A percentile compares a stretch with the other conserved stretches of the same genome.
phyloP scores from a whole-genome alignment of 1,140 invertebrate genomes.

The Thrips palmi region DNA sequence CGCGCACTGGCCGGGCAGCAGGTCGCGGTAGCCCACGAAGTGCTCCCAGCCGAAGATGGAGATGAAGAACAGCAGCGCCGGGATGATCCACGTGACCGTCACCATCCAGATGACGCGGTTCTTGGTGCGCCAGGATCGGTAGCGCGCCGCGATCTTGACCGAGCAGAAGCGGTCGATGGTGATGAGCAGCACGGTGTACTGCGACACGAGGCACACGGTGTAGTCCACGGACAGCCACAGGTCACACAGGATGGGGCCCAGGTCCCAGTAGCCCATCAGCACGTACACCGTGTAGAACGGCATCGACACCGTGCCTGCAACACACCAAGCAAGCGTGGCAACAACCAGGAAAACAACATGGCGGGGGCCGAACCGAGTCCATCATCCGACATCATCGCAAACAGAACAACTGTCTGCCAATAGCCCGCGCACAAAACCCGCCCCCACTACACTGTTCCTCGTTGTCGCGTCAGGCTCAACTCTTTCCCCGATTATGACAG shows the following conservation, averaged over 20 bases:
- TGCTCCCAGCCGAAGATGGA: slow-evolving; percentile 99
- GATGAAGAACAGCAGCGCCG: slow-evolving; percentile 90
- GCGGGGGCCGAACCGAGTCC: too few species aligned
- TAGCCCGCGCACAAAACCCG: too few species aligned
- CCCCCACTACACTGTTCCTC: too few species aligned
- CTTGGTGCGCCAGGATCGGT: slow-evolving; percentile 93
- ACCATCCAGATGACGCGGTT: slow-evolving; percentile 83
- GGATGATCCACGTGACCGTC: slow-evolving; percentile 95
- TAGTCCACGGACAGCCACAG: slow-evolving; percentile 98
- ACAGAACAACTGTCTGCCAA: too few species aligned
- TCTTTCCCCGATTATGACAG: too few species aligned
- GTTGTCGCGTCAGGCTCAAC: too few species aligned
- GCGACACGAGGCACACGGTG: slow-evolving; percentile 95
- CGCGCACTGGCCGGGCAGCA: slow-evolving; percentile 76
- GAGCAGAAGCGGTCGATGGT: slow-evolving; percentile 98
- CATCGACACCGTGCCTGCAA: slow-evolving; percentile 77
- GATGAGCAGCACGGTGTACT: slow-evolving; percentile 96
- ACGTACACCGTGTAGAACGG: slow-evolving; percentile 94
- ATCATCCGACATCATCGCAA: too few species aligned
- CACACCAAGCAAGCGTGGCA: too few species aligned
- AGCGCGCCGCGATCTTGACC: slow-evolving; percentile 95
- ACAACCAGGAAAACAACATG: slow-evolving; percentile 3
- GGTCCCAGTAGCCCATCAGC: slow-evolving; percentile 88
- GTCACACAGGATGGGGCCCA: slow-evolving; percentile 91
- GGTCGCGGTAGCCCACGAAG: slow-evolving; percentile 79